A percentile compares a stretch with the other conserved stretches of the same genome.
These are phyloP conservation scores for Drosophila kanapiae DNA, from an alignment of 1,140 invertebrate genomes.

Conservation along the genomic window DNA sequence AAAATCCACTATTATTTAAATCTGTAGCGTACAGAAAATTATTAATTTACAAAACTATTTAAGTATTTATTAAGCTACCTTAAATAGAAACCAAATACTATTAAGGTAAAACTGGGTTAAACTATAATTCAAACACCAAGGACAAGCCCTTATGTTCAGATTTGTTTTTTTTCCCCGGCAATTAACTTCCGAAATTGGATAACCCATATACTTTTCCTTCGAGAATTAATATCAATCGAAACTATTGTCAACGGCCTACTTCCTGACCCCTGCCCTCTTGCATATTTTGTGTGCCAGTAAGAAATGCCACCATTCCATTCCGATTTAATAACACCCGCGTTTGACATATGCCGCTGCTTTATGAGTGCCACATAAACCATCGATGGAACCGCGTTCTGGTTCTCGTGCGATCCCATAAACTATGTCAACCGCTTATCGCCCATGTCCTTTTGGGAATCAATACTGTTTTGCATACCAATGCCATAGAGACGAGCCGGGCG, in stretches of 20 bases:
- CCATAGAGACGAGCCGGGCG: conserved; percentile 55
- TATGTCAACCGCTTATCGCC: conserved; percentile 75
- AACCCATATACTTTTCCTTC: not conserved
- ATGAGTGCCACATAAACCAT: conserved; percentile 52
- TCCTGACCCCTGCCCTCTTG: not conserved
- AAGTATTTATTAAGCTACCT: too few species aligned
- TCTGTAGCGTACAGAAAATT: too few species aligned
- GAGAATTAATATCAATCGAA: conserved; percentile 18
- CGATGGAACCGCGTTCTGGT: conserved; percentile 31
- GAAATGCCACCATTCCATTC: conserved; percentile 5
- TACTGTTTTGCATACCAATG: conserved; percentile 80
- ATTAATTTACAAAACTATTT: too few species aligned
- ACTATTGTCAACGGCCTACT: not conserved
- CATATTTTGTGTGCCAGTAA: conserved; percentile 31
- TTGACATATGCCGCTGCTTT: conserved; percentile 48
- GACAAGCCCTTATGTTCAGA: not conserved
- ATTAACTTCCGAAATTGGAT: not conserved
- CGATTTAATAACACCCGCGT: conserved; percentile 41
- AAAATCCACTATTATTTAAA: too few species aligned
- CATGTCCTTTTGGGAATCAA: conserved; percentile 70
- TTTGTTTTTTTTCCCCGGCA: not conserved
- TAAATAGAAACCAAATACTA: too few species aligned
- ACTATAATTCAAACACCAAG: too few species aligned
- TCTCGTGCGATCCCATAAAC: conserved; percentile 65
- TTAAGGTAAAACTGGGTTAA: too few species aligned